A percentile compares a stretch with the other conserved stretches of the same genome.
phyloP scores from a whole-genome alignment of 2,888 invertebrate genomes.

The Platycheirus albimanus region DNA sequence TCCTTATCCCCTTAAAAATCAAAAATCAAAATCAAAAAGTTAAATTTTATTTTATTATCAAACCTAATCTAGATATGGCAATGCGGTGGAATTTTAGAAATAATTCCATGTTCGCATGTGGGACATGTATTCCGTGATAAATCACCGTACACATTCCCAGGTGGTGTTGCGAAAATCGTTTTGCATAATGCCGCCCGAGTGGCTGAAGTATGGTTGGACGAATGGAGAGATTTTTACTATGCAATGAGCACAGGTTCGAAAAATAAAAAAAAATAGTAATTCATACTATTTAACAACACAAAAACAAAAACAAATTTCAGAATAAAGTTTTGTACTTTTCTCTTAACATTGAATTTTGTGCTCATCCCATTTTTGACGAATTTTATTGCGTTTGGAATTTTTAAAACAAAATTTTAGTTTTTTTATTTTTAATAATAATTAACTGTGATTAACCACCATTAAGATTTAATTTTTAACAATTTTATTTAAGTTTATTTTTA shows the following conservation, averaged over 20 bases:
- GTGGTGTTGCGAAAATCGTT: slow-evolving; percentile 98
- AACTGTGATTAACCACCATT: slow-evolving; percentile 71
- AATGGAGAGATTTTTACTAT: slow-evolving; percentile 99
- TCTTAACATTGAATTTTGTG: slow-evolving; percentile 78
- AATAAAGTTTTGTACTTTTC: slow-evolving; percentile 55
- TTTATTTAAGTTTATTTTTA: slow-evolving; percentile 6
- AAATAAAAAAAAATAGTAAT: slow-evolving; percentile 56
- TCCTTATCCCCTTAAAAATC: slow-evolving; percentile 34
- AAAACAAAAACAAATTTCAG: slow-evolving; percentile 53
- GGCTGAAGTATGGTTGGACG: slow-evolving; percentile 99
- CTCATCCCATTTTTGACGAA: slow-evolving; percentile 74
- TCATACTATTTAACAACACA: slow-evolving; percentile 45
- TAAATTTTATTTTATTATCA: slow-evolving; percentile 57
- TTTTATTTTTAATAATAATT: slow-evolving; percentile 31
- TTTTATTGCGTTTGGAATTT: slow-evolving; percentile 38
- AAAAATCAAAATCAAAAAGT: slow-evolving; percentile 36
- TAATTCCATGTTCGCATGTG: slow-evolving; percentile 97
- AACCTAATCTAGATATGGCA: slow-evolving; percentile 91
- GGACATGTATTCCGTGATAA: slow-evolving; percentile 99
- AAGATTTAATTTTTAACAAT: slow-evolving; percentile 34
- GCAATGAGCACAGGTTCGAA: slow-evolving; percentile 98
- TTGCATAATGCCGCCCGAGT: slow-evolving; percentile 99
- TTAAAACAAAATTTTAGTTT: slow-evolving; percentile 8
- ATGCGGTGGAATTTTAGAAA: slow-evolving; percentile 97
- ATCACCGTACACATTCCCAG: slow-evolving; percentile 99